Evolutionary conservation across 2,113 vertebrate species (phyloP).

Genomic region (Anarhynchus alexandrinus): DNA sequence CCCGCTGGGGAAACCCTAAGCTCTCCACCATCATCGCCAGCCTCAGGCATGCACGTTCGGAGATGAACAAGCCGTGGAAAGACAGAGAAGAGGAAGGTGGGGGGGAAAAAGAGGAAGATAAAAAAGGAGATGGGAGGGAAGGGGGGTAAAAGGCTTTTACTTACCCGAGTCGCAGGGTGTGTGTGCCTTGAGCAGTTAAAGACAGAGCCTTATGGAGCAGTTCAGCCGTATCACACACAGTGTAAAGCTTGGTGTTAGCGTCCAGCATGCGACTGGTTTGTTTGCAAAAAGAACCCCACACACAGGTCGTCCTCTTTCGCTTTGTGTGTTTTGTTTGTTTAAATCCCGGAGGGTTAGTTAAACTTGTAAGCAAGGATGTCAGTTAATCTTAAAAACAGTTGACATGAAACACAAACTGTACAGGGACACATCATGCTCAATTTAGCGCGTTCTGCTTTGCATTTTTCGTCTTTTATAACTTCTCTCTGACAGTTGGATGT

Average conservation of each 20-base stretch:
- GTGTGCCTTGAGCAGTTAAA: constrained; percentile 80
- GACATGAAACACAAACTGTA: constrained; percentile 77
- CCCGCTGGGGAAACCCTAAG: not conserved
- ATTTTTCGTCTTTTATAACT: not conserved
- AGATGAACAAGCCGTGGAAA: constrained; percentile 5
- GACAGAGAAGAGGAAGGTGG: constrained; percentile 13
- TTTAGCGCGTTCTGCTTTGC: constrained; percentile 66
- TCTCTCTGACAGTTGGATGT: constrained; percentile 56
- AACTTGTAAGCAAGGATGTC: constrained; percentile 96
- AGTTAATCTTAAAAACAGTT: constrained; percentile 85
- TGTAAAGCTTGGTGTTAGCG: constrained; percentile 97
- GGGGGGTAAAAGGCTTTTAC: constrained; percentile 80
- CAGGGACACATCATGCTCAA: constrained; percentile 88
- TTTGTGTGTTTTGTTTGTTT: constrained; percentile 72
- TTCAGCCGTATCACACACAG: constrained; percentile 88
- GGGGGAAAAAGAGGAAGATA: constrained; percentile 26
- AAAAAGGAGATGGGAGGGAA: constrained; percentile 69
- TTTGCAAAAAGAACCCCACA: constrained; percentile 74
- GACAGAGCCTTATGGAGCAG: constrained; percentile 86
- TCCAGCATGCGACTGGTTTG: constrained; percentile 89
- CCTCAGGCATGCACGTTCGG: constrained; percentile 1
- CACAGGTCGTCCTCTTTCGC: constrained; percentile 72
- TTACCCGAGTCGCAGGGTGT: constrained; percentile 81
- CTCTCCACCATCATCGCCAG: not conserved
- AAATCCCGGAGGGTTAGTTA: constrained; percentile 89